Evolutionary conservation across 2,797 vertebrate genomes (phyloP).

Genomic region (Lacerta agilis): DNA sequence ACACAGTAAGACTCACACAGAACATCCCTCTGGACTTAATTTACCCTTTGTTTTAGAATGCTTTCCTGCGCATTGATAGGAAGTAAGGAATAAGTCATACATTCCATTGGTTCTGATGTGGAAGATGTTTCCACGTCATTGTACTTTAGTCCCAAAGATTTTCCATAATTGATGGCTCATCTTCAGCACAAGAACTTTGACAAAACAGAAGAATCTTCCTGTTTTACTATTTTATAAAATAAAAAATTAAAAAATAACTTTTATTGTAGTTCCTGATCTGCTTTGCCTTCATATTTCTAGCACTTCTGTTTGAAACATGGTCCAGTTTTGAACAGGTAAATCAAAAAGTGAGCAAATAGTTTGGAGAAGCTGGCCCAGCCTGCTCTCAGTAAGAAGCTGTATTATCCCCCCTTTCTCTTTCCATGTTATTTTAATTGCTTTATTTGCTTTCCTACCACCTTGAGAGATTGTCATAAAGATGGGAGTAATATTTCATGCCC

Average conservation of each 20-base stretch:
- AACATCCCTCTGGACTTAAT: too few relatives aligned
- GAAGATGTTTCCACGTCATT: background rate
- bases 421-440: background rate
- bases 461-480: background rate
- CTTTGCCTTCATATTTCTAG: background rate
- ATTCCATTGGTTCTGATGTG: background rate
- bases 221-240: background rate
- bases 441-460: background rate
- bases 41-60: background rate
- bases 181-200: background rate
- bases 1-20: fast-evolving
- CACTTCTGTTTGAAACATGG: background rate
- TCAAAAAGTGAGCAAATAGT: background rate
- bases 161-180: background rate
- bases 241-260: background rate
- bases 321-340: background rate
- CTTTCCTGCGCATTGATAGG: background rate
- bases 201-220: background rate
- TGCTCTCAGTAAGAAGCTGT: background rate
- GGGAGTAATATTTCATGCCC: background rate
- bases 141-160: background rate
- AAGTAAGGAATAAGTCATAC: background rate
- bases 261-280: background rate
- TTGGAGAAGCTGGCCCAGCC: background rate
- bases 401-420: background rate